Conservation (phyloP, 2,888 invertebrate genomes). For the Deladenus siricidicola region DNA sequence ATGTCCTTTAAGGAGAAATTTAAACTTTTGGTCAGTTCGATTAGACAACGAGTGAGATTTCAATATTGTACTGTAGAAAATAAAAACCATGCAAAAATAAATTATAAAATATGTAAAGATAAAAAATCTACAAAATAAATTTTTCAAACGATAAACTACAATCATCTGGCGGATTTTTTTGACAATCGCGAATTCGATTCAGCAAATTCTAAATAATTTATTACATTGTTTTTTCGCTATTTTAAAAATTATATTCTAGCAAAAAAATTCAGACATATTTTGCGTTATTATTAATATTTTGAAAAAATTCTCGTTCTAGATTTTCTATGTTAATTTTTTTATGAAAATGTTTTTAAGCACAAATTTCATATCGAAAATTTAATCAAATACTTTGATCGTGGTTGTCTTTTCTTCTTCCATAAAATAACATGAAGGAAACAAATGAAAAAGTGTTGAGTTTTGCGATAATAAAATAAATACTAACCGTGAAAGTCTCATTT, state of each 20-base stretch:
- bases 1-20: too few species aligned
- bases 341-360: too few species aligned
- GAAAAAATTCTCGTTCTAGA: too few species aligned
- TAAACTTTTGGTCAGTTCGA: too few species aligned
- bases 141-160: background rate
- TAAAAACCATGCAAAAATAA: background rate
- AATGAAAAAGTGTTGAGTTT: background rate
- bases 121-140: constrained; percentile 5
- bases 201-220: background rate
- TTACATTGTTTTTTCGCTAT: background rate
- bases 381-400: background rate
- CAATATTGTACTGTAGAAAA: too few species aligned
- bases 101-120: too few species aligned
- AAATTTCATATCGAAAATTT: too few species aligned
- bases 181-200: background rate
- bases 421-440: background rate
- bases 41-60: too few species aligned
- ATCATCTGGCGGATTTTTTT: constrained; percentile 3
- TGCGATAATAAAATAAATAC: background rate
- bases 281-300: background rate
- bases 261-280: background rate
- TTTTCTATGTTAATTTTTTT: too few species aligned
- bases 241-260: background rate
- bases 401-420: background rate
- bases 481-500: constrained; percentile 74